Evolutionary conservation across 2,888 invertebrate genomes (phyloP).

Genomic region (Idaea dimidiata): DNA sequence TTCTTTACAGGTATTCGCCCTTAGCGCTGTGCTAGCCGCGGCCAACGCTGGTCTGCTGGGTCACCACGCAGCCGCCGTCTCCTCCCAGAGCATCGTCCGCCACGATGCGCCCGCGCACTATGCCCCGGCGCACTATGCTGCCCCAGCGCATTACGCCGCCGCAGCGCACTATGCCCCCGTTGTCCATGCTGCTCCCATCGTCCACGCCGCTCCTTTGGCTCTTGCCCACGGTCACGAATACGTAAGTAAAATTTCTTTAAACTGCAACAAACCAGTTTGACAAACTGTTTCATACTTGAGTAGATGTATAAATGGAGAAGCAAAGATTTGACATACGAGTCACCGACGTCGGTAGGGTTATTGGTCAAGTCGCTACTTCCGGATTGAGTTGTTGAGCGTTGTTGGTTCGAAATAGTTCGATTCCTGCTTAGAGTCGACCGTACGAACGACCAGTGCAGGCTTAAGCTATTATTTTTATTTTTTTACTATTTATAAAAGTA

Average conservation of each 20-base stretch:
- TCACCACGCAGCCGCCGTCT: slow-evolving; percentile 71
- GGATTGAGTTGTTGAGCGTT: too few relatives aligned
- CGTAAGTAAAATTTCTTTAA: slow-evolving; percentile 41
- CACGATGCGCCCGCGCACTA: slow-evolving; percentile 67
- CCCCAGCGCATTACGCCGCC: slow-evolving; percentile 47
- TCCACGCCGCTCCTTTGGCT: slow-evolving; percentile 50
- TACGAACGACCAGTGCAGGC: too few relatives aligned
- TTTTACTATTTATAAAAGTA: too few relatives aligned
- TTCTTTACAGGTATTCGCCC: slow-evolving; percentile 58
- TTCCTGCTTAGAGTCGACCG: too few relatives aligned
- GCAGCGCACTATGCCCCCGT: slow-evolving; percentile 55
- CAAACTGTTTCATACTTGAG: too few relatives aligned
- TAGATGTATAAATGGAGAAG: too few relatives aligned
- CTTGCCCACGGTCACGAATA: slow-evolving; percentile 59
- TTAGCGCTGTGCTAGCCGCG: slow-evolving; percentile 74
- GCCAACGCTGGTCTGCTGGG: slow-evolving; percentile 78
- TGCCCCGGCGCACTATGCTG: slow-evolving; percentile 51
- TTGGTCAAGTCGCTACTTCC: too few relatives aligned
- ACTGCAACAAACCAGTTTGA: not conserved
- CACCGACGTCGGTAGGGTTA: too few relatives aligned
- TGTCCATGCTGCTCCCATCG: slow-evolving; percentile 57
- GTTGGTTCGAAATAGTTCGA: too few relatives aligned
- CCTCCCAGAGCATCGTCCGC: slow-evolving; percentile 76
- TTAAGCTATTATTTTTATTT: too few relatives aligned
- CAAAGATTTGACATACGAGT: too few relatives aligned